Evolutionary conservation across 1,140 invertebrate genomes (phyloP), one percentile per base, ranked within the genome.

Genomic region (Philopotamus ludificatus): DNA sequence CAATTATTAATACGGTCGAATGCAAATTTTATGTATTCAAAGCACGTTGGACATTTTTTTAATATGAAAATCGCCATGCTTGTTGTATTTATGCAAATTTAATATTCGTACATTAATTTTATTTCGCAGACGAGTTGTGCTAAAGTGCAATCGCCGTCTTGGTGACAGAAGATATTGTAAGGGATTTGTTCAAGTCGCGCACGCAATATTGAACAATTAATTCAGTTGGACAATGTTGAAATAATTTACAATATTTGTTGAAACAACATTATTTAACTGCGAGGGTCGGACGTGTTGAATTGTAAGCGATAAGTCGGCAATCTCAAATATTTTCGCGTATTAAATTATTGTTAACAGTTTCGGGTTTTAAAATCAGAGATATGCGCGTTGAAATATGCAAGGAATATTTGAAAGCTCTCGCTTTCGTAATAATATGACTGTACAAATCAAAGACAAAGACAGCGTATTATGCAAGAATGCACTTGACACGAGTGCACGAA

Each of bases 11-110:
- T 34, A 34, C 28, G 28, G 4, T 34, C 12, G 4, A 34, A 34
- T 34, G 20, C 45, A 47, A 47, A 47, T 8, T n/a, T 47, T 47
- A 47, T 47, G n/a, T 47, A 47, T 47, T 47, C 45, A 47, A 15
- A 47, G 16, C 45, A 15, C 15, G 16, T 7, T 7, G n/a, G 7
- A 20, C 15, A 28, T 41, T 58, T 10, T n/a, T 34, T 34, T 34
- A 34, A 34, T 23, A 54, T 15, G 9, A 25, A 15, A 22, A 26
- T 49, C 18, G 53, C 47, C 61, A 54, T 53, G 34, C 47, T 53
- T 63, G 61, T 63, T n/a, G 53, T 51, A 28, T 20, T 63, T 63
- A 63, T 63, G 61, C 53, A 23, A 63, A 63, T 63, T 63, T 54
- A 41, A 54, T 23, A 44, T 63, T 63, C 42, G 44, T 39, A 63